Conservation (phyloP, 2,113 vertebrate genomes). For the Hucho hucho region DNA sequence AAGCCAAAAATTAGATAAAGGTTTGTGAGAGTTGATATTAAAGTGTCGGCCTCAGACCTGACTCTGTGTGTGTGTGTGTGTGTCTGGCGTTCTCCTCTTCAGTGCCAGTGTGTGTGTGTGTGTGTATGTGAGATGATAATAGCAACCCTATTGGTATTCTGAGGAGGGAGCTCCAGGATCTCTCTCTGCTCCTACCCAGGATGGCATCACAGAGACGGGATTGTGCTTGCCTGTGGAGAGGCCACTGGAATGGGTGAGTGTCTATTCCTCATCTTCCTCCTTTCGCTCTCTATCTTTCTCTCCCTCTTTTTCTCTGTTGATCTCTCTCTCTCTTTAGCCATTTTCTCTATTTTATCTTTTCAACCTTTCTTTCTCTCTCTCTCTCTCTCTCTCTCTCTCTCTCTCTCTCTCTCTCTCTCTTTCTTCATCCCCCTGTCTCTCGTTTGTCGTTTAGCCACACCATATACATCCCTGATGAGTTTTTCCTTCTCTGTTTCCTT, state of each 20-base stretch:
- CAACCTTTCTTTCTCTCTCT: slow-evolving; percentile 22
- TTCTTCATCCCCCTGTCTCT: background rate
- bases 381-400: too few relatives aligned
- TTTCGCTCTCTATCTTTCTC: slow-evolving; percentile 18
- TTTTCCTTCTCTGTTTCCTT: slow-evolving; percentile 23
- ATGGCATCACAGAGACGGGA: slow-evolving; percentile 80
- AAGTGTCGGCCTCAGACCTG: slow-evolving; percentile 39
- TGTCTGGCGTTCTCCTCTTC: slow-evolving; percentile 41
- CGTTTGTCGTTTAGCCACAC: slow-evolving; percentile 9
- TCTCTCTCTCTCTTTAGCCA: too few relatives aligned
- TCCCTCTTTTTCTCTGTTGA: too few relatives aligned
- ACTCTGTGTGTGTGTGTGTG: slow-evolving; percentile 49
- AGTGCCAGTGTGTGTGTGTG: slow-evolving; percentile 47
- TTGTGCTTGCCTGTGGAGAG: slow-evolving; percentile 64
- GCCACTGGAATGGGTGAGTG: slow-evolving; percentile 70
- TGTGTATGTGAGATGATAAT: slow-evolving; percentile 55
- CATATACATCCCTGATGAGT: slow-evolving; percentile 28
- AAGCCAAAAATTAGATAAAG: background rate
- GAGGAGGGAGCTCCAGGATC: slow-evolving; percentile 70
- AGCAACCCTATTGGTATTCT: slow-evolving; percentile 79
- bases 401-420: background rate
- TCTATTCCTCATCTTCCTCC: slow-evolving; percentile 39
- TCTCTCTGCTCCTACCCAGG: slow-evolving; percentile 74
- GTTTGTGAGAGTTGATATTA: background rate
- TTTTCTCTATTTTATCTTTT: background rate